Percentiles rank a stretch among this genome's conserved stretches.
Conservation (phyloP, 1,140 invertebrate genomes). For the Lithobius niger region DNA sequence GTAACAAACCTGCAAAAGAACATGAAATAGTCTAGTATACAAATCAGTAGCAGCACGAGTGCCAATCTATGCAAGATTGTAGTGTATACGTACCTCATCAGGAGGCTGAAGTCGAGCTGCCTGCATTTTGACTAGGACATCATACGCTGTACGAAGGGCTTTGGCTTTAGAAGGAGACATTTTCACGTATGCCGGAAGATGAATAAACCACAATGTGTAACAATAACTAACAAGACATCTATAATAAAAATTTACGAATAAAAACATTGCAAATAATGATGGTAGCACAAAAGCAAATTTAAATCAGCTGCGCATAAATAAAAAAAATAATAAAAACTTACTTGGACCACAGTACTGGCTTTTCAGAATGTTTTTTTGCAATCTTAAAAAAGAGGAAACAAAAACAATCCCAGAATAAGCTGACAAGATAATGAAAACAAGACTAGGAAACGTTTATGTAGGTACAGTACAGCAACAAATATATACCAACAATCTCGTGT, state of each 20-base stretch:
- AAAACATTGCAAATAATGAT: too few relatives aligned
- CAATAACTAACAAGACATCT: conserved; percentile 38
- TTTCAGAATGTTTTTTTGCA: conserved; percentile 52
- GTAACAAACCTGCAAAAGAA: conserved; percentile 75
- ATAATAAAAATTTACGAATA: conserved; percentile 7
- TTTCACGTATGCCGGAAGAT: conserved; percentile 64
- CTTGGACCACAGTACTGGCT: conserved; percentile 79
- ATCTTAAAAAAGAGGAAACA: conserved; percentile 23
- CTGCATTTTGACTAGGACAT: conserved; percentile 71
- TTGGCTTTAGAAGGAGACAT: conserved; percentile 44
- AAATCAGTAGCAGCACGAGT: too few relatives aligned
- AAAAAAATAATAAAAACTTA: conserved; percentile 34
- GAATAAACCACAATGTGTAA: conserved; percentile 91
- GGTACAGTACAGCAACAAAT: too few relatives aligned
- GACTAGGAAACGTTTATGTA: too few relatives aligned
- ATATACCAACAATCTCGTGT: too few relatives aligned
- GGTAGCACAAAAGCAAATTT: too few relatives aligned
- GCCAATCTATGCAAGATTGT: too few relatives aligned
- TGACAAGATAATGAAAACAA: too few relatives aligned
- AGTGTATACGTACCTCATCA: conserved; percentile 59
- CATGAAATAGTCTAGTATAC: too few relatives aligned
- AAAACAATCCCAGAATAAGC: too few relatives aligned
- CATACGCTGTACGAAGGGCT: conserved; percentile 68
- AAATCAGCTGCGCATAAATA: neutral
- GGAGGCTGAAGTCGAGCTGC: conserved; percentile 60